Conservation (phyloP, 1,140 invertebrate species). For the Caenorhabditis briggsae region DNA sequence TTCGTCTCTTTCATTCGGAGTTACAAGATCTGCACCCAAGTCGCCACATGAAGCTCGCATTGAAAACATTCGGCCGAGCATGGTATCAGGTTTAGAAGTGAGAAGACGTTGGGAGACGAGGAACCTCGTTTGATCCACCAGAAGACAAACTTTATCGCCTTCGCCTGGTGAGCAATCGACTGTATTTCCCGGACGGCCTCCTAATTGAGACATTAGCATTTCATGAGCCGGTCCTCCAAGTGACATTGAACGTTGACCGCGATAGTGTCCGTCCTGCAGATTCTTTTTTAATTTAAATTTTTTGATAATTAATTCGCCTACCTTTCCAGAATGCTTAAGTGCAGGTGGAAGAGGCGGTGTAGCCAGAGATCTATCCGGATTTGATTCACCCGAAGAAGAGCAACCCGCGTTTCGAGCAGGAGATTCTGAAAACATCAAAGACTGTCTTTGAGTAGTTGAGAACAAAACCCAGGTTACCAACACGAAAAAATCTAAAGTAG, state of each 20-base stretch:
- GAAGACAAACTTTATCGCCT: constrained; percentile 74
- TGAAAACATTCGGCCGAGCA: constrained; percentile 77
- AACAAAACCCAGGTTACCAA: too few relatives aligned
- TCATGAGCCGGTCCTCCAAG: constrained; percentile 77
- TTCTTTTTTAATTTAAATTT: too few relatives aligned
- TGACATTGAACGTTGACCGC: constrained; percentile 76
- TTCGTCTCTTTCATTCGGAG: constrained; percentile 92
- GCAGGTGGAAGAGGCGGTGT: constrained; percentile 61
- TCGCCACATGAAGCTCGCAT: constrained; percentile 59
- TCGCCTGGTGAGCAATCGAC: constrained; percentile 70
- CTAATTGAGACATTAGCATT: constrained; percentile 70
- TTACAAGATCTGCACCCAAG: constrained; percentile 69
- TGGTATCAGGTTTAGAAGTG: constrained; percentile 75
- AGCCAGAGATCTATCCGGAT: constrained; percentile 48
- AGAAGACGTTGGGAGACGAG: constrained; percentile 74
- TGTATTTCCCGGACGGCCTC: constrained; percentile 70
- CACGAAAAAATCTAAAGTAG: too few relatives aligned
- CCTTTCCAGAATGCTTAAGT: constrained; percentile 49
- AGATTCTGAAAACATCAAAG: constrained; percentile 44
- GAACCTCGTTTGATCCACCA: constrained; percentile 77
- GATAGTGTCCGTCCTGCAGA: constrained; percentile 68
- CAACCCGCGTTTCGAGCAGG: constrained; percentile 48
- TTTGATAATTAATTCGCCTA: neutral
- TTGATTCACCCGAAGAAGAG: constrained; percentile 52
- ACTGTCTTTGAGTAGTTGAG: neutral